Conservation (phyloP, 2,888 invertebrate genomes). For the Cheilosia vulpina region DNA sequence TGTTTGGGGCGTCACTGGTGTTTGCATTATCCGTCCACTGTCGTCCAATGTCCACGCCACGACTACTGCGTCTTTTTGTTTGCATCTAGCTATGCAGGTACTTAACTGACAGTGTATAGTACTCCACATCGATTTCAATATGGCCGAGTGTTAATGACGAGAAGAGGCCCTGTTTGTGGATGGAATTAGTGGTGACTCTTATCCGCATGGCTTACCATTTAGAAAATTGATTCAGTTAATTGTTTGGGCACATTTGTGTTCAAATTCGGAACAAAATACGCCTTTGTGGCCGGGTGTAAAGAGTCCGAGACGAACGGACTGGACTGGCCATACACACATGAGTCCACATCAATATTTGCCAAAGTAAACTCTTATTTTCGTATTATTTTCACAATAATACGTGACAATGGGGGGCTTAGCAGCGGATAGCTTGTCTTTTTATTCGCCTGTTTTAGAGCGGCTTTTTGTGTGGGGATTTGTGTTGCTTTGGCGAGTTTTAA, state of each 20-base stretch:
- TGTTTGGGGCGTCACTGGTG: slow-evolving; percentile 60
- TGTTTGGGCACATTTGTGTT: slow-evolving; percentile 75
- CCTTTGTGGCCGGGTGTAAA: slow-evolving; percentile 68
- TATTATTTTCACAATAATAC: slow-evolving; percentile 70
- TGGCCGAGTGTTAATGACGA: slow-evolving; percentile 56
- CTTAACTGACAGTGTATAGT: neutral
- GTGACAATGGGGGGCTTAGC: slow-evolving; percentile 57
- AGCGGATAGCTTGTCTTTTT: slow-evolving; percentile 30
- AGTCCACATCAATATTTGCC: slow-evolving; percentile 41
- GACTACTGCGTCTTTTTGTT: slow-evolving; percentile 47
- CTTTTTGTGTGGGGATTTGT: slow-evolving; percentile 37
- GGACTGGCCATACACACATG: neutral
- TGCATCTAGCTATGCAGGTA: slow-evolving; percentile 10
- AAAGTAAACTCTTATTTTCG: slow-evolving; percentile 53
- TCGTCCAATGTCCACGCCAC: slow-evolving; percentile 19
- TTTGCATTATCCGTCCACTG: slow-evolving; percentile 36
- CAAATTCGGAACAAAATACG: slow-evolving; percentile 62
- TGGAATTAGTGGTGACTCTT: slow-evolving; percentile 75
- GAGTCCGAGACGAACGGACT: neutral
- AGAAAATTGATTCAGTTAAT: slow-evolving; percentile 78
- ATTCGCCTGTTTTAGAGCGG: slow-evolving; percentile 57
- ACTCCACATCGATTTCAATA: slow-evolving; percentile 22
- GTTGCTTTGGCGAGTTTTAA: slow-evolving; percentile 65
- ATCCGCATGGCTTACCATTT: slow-evolving; percentile 78
- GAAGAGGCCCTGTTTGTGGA: slow-evolving; percentile 62